Base-by-base conservation (phyloP, 1,140 invertebrate species). In the Neodiprion virginianus region DNA sequence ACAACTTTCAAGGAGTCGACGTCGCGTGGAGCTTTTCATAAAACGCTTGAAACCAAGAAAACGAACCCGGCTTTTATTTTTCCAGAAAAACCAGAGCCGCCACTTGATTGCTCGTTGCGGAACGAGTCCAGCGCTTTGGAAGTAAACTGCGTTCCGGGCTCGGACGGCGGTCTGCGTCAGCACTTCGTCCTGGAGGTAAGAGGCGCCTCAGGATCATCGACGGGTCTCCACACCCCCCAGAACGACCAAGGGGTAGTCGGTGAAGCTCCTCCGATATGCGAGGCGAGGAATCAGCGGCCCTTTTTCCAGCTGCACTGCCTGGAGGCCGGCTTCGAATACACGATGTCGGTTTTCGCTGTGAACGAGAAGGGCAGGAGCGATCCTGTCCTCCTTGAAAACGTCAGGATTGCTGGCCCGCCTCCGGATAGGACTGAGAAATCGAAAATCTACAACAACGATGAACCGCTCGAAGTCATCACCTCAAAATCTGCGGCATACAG, bases 101-200 rank as follows among this genome's bases (percentile, higher is more conserved):
- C 94, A 12, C 89, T 88, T 78, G 91, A 93, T 82, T 95, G 94
- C 82, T 89, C 91, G 66, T 83, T 95, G 72, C 89, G 90, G 79
- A 94, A 95, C 85, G 91, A 92, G 65, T 91, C 89, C 50, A 90
- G 87, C 72, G 83, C 89, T 11, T 87, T 96, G 71, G 92, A 93
- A 83, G 94, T 96, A 67, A 92, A 91, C 72, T 96, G 95, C 85
- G 86, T 91, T 69, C 91, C 94, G 0, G 95, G 95, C 21, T 92
- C 93, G 79, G 94, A 96, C 80, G 95, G 95, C 11, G 95, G 95
- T 7, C 90, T 96, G 21, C 90, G 93, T 17, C 95, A 97, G 86
- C 92, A 93, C 81, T 97, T 97, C 86, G 89, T 95, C 67, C 88
- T 96, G 69, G 95, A 96, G 88, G 94, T 96, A 65, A 91, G 93